Conservation (phyloP, 2,888 invertebrate genomes). For the Zaprionus lineosus region DNA sequence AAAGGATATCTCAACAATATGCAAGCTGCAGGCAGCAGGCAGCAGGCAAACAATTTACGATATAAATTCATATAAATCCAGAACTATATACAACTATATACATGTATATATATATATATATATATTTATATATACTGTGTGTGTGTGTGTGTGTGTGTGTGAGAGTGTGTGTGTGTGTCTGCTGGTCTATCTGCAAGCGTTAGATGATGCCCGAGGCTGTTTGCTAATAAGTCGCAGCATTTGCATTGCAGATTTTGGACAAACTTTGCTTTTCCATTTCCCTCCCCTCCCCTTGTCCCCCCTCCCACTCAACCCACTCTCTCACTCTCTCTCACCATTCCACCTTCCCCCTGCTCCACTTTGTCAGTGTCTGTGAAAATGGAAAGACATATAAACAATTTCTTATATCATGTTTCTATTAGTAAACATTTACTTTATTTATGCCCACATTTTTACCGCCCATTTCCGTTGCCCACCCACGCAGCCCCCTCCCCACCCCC, state of each 20-base stretch:
- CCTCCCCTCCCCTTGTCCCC: too few species aligned
- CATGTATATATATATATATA: constrained; percentile 1
- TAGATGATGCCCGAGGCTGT: constrained; percentile 41
- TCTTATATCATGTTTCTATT: constrained; percentile 57
- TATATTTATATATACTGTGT: constrained; percentile 12
- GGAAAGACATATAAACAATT: constrained; percentile 54
- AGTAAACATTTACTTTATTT: constrained; percentile 55
- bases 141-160: constrained; percentile 27
- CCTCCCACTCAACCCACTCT: too few species aligned
- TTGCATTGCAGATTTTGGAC: constrained; percentile 64
- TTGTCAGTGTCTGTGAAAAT: constrained; percentile 30
- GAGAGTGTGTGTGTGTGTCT: constrained; percentile 19
- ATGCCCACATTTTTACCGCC: constrained; percentile 45
- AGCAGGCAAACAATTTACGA: constrained; percentile 61
- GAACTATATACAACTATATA: constrained; percentile 17
- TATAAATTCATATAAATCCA: constrained; percentile 56
- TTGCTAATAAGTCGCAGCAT: constrained; percentile 64
- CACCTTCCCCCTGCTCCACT: not conserved
- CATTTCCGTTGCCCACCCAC: constrained; percentile 57
- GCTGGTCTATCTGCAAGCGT: constrained; percentile 11
- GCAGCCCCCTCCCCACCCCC: too few species aligned
- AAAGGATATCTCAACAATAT: constrained; percentile 46
- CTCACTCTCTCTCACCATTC: not conserved
- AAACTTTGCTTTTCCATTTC: too few species aligned
- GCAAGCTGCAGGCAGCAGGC: constrained; percentile 55